Evolutionary conservation across 2,888 invertebrate genomes (phyloP).

Genomic region (Parnassius mnemosyne): DNA sequence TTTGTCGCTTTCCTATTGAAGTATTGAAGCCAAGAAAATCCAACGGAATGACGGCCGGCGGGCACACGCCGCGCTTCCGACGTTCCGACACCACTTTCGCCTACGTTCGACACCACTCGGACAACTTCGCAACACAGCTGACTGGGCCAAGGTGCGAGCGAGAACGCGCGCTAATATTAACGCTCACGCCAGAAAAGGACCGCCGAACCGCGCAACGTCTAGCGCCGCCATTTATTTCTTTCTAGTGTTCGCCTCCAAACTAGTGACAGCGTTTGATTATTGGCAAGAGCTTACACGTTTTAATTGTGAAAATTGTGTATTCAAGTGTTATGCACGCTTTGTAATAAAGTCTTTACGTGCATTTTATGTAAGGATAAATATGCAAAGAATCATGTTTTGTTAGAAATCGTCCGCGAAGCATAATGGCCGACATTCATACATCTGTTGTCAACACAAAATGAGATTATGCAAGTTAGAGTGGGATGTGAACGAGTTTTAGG

Average conservation of each 20-base stretch:
- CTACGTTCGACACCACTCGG: slow-evolving; percentile 64
- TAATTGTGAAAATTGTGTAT: slow-evolving; percentile 67
- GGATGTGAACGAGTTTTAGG: slow-evolving; percentile 72
- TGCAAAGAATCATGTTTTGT: slow-evolving; percentile 42
- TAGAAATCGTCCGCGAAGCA: slow-evolving; percentile 45
- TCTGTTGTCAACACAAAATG: slow-evolving; percentile 76
- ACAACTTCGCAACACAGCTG: slow-evolving; percentile 73
- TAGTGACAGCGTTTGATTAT: slow-evolving; percentile 70
- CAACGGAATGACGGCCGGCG: slow-evolving; percentile 37
- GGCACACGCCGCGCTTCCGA: slow-evolving; percentile 57
- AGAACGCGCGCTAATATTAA: slow-evolving; percentile 40
- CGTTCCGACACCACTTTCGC: slow-evolving; percentile 75
- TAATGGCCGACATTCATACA: slow-evolving; percentile 65
- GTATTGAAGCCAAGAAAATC: slow-evolving; percentile 37
- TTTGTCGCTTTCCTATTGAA: slow-evolving; percentile 34
- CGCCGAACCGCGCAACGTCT: slow-evolving; percentile 59
- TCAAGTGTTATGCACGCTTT: slow-evolving; percentile 60
- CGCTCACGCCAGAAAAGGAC: slow-evolving; percentile 38
- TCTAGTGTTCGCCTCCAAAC: slow-evolving; percentile 69
- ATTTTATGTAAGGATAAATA: slow-evolving; percentile 52
- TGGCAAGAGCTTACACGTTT: slow-evolving; percentile 62
- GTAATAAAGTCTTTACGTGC: slow-evolving; percentile 42
- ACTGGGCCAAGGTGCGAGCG: slow-evolving; percentile 59
- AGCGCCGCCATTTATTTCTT: slow-evolving; percentile 73
- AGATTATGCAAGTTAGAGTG: slow-evolving; percentile 76